These are phyloP conservation scores for Sussaba pulchella DNA, from an alignment of 2,888 invertebrate species.

Conservation along the genomic window DNA sequence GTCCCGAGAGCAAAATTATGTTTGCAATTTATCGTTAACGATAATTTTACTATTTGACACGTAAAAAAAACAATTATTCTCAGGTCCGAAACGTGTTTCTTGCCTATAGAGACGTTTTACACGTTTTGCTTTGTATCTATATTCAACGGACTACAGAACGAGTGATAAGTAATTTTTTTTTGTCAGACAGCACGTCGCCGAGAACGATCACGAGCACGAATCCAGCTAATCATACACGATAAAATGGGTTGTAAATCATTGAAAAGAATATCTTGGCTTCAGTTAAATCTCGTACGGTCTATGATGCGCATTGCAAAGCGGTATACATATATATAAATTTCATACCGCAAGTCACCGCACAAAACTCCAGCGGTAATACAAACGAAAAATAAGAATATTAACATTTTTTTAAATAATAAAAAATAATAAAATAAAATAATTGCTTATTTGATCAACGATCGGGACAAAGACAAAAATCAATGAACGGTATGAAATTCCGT, in stretches of 20 bases:
- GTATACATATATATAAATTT: neutral
- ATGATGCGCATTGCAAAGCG: neutral
- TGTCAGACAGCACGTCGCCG: slow-evolving; percentile 7
- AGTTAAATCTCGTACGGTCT: neutral
- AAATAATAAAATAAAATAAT: slow-evolving; percentile 1
- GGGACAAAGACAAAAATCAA: no score
- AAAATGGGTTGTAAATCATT: neutral
- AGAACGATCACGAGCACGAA: neutral
- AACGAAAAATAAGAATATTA: neutral
- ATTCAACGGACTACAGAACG: neutral
- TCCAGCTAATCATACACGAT: neutral
- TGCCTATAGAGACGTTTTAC: no score
- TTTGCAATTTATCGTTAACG: no score
- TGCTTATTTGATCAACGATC: slow-evolving; percentile 2
- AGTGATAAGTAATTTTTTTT: neutral
- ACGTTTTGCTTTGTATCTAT: no score
- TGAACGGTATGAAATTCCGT: no score
- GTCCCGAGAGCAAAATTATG: no score
- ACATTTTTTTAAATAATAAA: no score
- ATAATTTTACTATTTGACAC: no score
- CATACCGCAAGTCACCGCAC: neutral
- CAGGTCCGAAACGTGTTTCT: no score
- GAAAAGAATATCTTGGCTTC: neutral
- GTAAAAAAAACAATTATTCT: no score
- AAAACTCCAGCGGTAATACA: neutral